Percentiles rank a stretch among this genome's conserved stretches.
Evolutionary conservation across 2,797 vertebrate genomes (phyloP).

Genomic region (Triplophysa bombifrons): DNA sequence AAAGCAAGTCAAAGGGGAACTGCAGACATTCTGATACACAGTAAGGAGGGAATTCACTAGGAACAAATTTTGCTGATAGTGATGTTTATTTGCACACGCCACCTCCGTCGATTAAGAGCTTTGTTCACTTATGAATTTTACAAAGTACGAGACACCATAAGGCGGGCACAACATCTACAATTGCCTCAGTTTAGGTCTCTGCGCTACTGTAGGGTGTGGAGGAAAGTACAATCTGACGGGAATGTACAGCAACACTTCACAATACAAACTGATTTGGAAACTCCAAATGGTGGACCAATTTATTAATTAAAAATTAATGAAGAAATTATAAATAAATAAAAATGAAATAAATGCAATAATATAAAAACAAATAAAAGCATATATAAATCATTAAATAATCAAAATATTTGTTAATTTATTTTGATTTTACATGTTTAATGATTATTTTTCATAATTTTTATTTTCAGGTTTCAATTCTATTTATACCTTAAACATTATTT

Average conservation of each 20-base stretch:
- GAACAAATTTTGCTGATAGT: neutral
- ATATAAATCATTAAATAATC: too few species aligned
- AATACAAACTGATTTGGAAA: neutral
- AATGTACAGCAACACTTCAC: neutral
- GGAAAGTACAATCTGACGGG: neutral
- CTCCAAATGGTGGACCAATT: too few species aligned
- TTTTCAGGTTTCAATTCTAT: too few species aligned
- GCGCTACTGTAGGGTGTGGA: too few species aligned
- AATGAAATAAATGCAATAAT: too few species aligned
- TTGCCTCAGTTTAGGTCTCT: neutral
- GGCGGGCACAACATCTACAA: neutral
- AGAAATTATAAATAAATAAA: too few species aligned
- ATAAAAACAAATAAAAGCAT: too few species aligned
- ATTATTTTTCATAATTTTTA: too few species aligned
- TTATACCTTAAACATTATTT: too few species aligned
- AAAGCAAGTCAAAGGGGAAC: conserved; percentile 40
- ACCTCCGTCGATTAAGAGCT: neutral
- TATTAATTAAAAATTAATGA: too few species aligned
- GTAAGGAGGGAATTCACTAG: neutral
- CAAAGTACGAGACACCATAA: neutral
- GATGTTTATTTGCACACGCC: neutral
- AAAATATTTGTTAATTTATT: too few species aligned
- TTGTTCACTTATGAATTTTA: neutral
- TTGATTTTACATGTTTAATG: too few species aligned
- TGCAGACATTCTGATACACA: conserved; percentile 19